Base-by-base conservation (phyloP, 2,113 vertebrate species). In the Xiphophorus couchianus region DNA sequence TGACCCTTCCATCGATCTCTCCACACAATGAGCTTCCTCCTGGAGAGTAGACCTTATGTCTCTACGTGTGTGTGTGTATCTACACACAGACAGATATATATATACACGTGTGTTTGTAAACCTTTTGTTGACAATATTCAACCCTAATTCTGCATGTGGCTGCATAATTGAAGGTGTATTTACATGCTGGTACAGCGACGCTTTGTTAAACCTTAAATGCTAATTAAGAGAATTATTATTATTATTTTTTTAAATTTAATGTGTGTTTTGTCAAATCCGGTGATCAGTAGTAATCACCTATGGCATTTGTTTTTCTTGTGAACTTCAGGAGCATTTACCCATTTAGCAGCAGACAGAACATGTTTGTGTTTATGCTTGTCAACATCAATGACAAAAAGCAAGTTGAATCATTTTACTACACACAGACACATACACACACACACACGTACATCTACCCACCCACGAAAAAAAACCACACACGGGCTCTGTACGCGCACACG, bases 1-100 rank as follows among this genome's bases (percentile, higher is more conserved):
- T 91, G 90, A 92, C 90, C 90, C 84, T 83, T 85, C 54, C 89
- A 92, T 91, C 89, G 89, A 91, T 90, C 94, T 91, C 80, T 73
- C 77, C 15, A 63, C 86, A 91, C 88, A 92, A 93, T 88, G 80
- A 79, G 86, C 88, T 86, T 92, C 89, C 83, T 89, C 84, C 80
- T 78, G 73, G 87, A 86, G 68, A 88, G 80, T 67, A 85, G 74
- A 66, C 83, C n/a, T 17, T 66, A 58, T 63, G 35, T 66, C 42
- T 64, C 30, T 79, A 73, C 44, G 33, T 65, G 17, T 65, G 61
- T 69, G 64, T 54, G 4, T 48, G 5, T 51, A 30, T 0, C 27
- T 35, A 35, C 2, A 35, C 35, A 35, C 35, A 35, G 9, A 35
- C 35, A 11, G 1, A 35, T 22, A 17, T 22, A 25, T n/a, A 54